Evolutionary conservation across 1,140 invertebrate species (phyloP), one percentile per base, ranked within the genome.

Genomic region (Phthorimaea operculella): DNA sequence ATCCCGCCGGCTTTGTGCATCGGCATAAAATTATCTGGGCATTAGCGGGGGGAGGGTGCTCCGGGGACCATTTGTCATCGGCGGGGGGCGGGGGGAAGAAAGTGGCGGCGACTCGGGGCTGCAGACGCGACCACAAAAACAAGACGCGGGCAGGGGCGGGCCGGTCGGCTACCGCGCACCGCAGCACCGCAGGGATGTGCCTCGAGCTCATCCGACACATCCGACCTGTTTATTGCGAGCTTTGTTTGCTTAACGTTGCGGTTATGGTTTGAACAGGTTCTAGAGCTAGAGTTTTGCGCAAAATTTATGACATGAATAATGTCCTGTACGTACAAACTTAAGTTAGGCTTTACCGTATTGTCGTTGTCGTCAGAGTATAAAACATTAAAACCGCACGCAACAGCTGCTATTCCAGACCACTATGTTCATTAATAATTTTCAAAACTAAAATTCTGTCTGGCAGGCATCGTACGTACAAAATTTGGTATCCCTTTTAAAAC

Each of bases 121-220:
- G 83, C 85, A 86, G 79, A 83, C 80, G 82, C 82, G 84, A 70
- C 74, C 77, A 71, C 76, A 79, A 78, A 78, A 83, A 76, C 78
- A 72, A 68, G 70, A 73, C 72, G 72, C 70, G 67, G 73, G 57
- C 62, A 70, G 69, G 76, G 72, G 74, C 65, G 66, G 68, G 66
- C 60, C 66, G 55, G 45, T 44, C 51, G 60, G 58, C 66, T 61
- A 60, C 64, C 60, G 68, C 60, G 60, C 59, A 56, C 62, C 60
- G 68, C 68, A 49, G 54, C 47, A 51, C 67, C 60, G 62, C 62
- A 62, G 59, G 64, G 63, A 62, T 66, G 59, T 55, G 42, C 56
- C 58, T 18, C 54, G 45, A 28, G 2, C 36, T 9, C 10, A 39
- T 39, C 36, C 10, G 36, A 39, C 36, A 10, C n/a, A 4, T 39